Percentiles rank a stretch among this genome's conserved stretches.
These are phyloP conservation scores for Deroptyus accipitrinus DNA, from an alignment of 2,113 vertebrate species.

Conservation along the genomic window DNA sequence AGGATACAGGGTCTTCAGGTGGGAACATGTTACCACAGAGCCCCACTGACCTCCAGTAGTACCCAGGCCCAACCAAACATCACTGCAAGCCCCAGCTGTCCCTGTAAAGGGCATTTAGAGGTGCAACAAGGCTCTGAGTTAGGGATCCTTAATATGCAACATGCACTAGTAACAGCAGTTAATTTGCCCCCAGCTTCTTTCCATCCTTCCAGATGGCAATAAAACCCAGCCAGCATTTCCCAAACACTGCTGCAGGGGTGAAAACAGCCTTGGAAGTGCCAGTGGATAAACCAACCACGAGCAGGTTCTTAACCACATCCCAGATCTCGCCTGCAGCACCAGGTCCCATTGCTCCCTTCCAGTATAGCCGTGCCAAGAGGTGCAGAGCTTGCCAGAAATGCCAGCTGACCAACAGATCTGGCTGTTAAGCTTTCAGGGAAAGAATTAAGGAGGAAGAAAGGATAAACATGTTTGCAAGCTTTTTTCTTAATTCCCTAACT, in stretches of 20 bases:
- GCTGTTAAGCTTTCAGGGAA: background rate
- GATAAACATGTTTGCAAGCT: background rate
- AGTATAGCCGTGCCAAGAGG: background rate
- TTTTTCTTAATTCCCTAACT: background rate
- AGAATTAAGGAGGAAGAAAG: background rate
- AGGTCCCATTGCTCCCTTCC: background rate
- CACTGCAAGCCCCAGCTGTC: background rate
- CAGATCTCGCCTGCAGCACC: background rate
- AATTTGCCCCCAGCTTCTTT: background rate
- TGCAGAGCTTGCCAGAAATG: background rate
- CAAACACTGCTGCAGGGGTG: background rate
- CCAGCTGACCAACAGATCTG: background rate
- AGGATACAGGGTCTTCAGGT: background rate
- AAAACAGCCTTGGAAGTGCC: background rate
- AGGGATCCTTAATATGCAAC: background rate
- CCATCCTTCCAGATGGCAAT: background rate
- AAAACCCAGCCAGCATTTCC: background rate
- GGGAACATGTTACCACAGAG: fast-evolving
- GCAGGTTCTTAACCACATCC: background rate
- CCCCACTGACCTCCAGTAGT: background rate
- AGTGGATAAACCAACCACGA: background rate
- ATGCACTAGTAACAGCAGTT: background rate
- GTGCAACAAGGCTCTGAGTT: background rate
- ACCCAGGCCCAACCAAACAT: background rate
- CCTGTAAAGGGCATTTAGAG: background rate